Evolutionary conservation across 2,888 invertebrate genomes (phyloP), one percentile per base, ranked within the genome.

Genomic region (Mesochorus sp.): DNA sequence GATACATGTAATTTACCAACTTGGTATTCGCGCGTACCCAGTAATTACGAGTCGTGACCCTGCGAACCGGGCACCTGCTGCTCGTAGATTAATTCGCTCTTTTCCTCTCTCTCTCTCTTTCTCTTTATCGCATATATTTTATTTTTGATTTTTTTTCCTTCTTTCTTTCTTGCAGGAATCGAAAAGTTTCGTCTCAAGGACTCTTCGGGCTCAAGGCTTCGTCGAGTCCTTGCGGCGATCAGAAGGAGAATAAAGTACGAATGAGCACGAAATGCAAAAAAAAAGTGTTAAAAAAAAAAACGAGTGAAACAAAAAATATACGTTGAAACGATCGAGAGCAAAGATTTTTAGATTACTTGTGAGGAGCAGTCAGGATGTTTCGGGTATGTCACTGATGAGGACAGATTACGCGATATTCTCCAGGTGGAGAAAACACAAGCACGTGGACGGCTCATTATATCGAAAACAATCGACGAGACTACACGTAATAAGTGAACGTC

Each of bases 21-120:
- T 31, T 64, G 14, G 12, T 34, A 26, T n/a, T 24, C 42, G 10
- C 59, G 31, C 47, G 44, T 76, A 34, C 68, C 47, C 24, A 34
- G 62, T 59, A 73, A 73, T 70, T 70, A 68, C 68, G 68, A 68
- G 73, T 74, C 71, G 31, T 57, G 72, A 80, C 64, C 75, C 71
- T 83, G 83, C 79, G 82, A 83, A 83, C 72, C 57, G 26, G 47
- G 74, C 83, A 83, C 79, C 81, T 83, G 83, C 53, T 80, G 55
- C 68, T 64, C 64, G 53, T 72, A 81, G 83, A 83, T 83, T 83
- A 83, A 82, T 82, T 78, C 64, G 8, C 72, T 37, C 55, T 55
- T 61, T 67, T 67, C 51, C 59, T 14, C 31, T 6, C 53, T 42
- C 8, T 21, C 72, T 34, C 53, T 53, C 34, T 67, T 64, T 21